Evolutionary conservation across 1,140 invertebrate genomes (phyloP).

Genomic region (Drosophila baimaii): DNA sequence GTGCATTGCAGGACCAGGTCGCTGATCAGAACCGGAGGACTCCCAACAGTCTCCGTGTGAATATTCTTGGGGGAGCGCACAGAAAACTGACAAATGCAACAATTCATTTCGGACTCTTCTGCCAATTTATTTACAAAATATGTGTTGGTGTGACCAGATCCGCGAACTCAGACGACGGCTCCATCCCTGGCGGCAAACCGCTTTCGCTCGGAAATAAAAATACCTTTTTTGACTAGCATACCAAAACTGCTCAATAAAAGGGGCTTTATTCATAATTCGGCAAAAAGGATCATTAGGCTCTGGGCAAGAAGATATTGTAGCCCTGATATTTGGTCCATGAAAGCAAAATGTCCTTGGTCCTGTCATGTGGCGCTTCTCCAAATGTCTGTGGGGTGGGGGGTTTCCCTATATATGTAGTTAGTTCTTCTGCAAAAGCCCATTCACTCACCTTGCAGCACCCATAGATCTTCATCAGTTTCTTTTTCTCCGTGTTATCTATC

Average conservation of each 20-base stretch:
- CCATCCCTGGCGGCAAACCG: background rate
- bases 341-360: conserved; percentile 37
- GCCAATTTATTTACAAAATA: conserved; percentile 49
- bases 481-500: conserved; percentile 14
- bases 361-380: conserved; percentile 27
- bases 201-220: background rate
- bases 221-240: background rate
- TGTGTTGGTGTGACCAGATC: background rate
- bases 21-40: conserved; percentile 66
- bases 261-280: background rate
- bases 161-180: background rate
- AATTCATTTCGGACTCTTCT: conserved; percentile 58
- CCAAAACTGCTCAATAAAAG: background rate
- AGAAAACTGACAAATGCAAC: conserved; percentile 73
- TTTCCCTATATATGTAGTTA: too few relatives aligned
- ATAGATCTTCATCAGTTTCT: conserved; percentile 11
- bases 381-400: too few relatives aligned
- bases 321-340: conserved; percentile 32
- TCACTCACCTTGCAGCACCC: conserved; percentile 32
- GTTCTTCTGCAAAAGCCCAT: too few relatives aligned
- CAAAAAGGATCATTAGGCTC: too few relatives aligned
- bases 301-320: conserved; percentile 6
- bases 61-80: conserved; percentile 69
- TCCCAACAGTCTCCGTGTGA: conserved; percentile 63
- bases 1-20: conserved; percentile 67